Base-by-base conservation (phyloP, 2,113 vertebrate genomes). In the Percina caprodes region DNA sequence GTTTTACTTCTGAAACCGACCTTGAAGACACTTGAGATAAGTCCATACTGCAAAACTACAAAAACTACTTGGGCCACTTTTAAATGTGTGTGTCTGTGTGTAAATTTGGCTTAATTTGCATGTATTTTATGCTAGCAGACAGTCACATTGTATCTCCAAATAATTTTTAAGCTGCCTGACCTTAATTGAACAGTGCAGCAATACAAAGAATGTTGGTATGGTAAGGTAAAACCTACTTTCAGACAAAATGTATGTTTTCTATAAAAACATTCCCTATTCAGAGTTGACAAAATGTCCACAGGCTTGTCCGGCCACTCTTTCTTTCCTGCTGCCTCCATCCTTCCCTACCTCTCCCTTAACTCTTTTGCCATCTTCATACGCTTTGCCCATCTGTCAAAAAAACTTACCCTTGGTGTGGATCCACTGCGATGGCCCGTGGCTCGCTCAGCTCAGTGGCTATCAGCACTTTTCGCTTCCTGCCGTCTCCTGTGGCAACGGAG, bases 371-470 rank as follows among this genome's bases (percentile, higher is more conserved):
- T 23, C 18, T 16, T 48, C 30, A 45, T 14, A 51, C 15, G 7
- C 26, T 77, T 58, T 30, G 46, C 30, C 74, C 49, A 72, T 70
- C 39, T 58, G 73, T 70, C 0, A 19, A 21, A 76, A 67, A 66
- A 16, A 23, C 3, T 95, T 89, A 99, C 98, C 97, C 97, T 87
- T 94, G 95, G 56, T 95, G 95, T 18, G 98, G 98, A 89, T 99
- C 98, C 14, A 99, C 96, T 0, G 96, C 97, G 1, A 99, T 99
- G 84, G 97, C 97, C 82, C 98, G 95, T 3, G 98, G 98, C 90
- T 99, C 98, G 0, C 95, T 96, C 82, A 99, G 95, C 83, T 96
- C 95, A 0, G 86, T 96, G 89, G 91, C 95, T 88, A 99, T 96
- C 79, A 99, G 96, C 8, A 98, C 97, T 74, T 95, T 96, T 14